Evolutionary conservation across 1,140 invertebrate species (phyloP).

Genomic region (Antheraea pernyi): DNA sequence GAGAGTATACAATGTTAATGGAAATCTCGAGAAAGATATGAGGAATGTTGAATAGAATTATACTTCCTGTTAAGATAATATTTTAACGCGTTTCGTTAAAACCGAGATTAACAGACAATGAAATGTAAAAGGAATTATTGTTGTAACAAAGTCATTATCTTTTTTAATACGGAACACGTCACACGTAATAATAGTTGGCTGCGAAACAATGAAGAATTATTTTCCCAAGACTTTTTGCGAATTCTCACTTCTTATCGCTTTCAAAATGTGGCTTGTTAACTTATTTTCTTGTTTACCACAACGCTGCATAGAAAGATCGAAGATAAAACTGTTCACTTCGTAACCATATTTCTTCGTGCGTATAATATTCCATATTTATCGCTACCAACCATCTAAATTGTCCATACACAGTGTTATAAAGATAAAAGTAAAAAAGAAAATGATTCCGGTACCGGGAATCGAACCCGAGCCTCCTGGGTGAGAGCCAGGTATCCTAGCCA

Average conservation of each 20-base stretch:
- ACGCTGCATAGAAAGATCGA: conserved; percentile 23
- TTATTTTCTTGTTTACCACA: conserved; percentile 27
- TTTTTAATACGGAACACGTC: not conserved
- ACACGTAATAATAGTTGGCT: not conserved
- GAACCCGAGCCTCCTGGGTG: conserved; percentile 42
- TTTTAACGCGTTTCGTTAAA: conserved; percentile 32
- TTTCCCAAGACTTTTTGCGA: conserved; percentile 16
- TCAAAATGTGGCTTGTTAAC: conserved; percentile 19
- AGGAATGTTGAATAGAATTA: conserved; percentile 21
- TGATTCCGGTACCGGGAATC: conserved; percentile 43
- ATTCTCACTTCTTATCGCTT: conserved; percentile 30
- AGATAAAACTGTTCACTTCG: conserved; percentile 15
- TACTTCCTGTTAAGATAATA: conserved; percentile 40
- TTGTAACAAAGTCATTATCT: not conserved
- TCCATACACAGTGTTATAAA: not conserved
- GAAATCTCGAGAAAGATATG: conserved; percentile 18
- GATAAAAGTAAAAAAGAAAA: conserved; percentile 16
- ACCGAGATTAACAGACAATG: conserved; percentile 28
- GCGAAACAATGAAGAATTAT: conserved; percentile 8
- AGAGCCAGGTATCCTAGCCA: conserved; percentile 35
- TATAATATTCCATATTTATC: conserved; percentile 23
- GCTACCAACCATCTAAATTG: conserved; percentile 9
- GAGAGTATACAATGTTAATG: conserved; percentile 22
- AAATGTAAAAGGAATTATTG: conserved; percentile 2
- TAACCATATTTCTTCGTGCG: conserved; percentile 14